A percentile compares a stretch with the other conserved stretches of the same genome.
Evolutionary conservation across 1,140 invertebrate genomes (phyloP).

Genomic region (Drepana arcuata): DNA sequence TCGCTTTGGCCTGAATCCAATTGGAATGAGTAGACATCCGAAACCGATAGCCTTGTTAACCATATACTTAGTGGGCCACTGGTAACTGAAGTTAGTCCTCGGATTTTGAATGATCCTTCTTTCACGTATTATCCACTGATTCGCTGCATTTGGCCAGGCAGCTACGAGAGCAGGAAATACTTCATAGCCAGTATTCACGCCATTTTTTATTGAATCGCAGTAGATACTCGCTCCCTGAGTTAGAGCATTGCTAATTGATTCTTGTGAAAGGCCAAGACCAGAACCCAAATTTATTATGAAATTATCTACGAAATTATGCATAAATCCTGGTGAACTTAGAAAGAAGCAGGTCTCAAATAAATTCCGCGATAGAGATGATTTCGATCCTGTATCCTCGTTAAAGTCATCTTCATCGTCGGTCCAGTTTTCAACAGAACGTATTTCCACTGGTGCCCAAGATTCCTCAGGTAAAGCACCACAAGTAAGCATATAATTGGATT

Average conservation of each 20-base stretch:
- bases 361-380: constrained; percentile 54
- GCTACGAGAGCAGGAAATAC: constrained; percentile 76
- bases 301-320: constrained; percentile 75
- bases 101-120: constrained; percentile 70
- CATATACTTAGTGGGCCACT: constrained; percentile 79
- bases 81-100: constrained; percentile 71
- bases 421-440: constrained; percentile 39
- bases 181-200: constrained; percentile 69
- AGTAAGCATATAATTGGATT: constrained; percentile 35
- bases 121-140: constrained; percentile 75
- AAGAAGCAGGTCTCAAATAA: constrained; percentile 68
- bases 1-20: constrained; percentile 75
- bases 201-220: constrained; percentile 62
- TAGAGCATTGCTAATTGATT: constrained; percentile 60
- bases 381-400: constrained; percentile 39
- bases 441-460: constrained; percentile 61
- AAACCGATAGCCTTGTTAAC: constrained; percentile 76
- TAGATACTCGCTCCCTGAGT: constrained; percentile 75
- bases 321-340: constrained; percentile 75
- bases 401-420: constrained; percentile 50
- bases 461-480: constrained; percentile 59
- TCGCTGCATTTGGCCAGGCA: constrained; percentile 77
- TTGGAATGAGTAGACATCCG: constrained; percentile 79
- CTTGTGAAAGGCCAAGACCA: constrained; percentile 65
- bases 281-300: constrained; percentile 72